Percentiles rank a stretch among this genome's conserved stretches.
phyloP scores from a whole-genome alignment of 2,888 invertebrate genomes.

The Xanthorhoe spadicearia region DNA sequence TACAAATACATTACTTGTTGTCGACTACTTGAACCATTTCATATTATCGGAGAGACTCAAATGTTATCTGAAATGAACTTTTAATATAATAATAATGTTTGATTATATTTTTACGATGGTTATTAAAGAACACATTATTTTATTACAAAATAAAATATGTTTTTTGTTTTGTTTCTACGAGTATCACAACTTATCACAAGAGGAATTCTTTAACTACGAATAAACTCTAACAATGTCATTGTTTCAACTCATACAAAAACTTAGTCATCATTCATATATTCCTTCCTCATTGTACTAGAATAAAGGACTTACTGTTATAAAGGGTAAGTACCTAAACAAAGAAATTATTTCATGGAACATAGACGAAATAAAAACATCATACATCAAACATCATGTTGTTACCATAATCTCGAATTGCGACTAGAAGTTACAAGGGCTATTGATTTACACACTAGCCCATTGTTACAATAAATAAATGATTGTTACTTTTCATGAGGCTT shows the following conservation, averaged over 20 bases:
- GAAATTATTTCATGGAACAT: constrained; percentile 5
- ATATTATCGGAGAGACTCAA: constrained; percentile 33
- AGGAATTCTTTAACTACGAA: too few relatives aligned
- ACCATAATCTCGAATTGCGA: background rate
- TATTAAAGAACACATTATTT: background rate
- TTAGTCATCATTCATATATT: background rate
- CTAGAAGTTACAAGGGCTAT: background rate
- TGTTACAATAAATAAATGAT: background rate
- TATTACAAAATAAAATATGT: background rate
- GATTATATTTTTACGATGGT: too few relatives aligned
- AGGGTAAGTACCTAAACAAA: constrained; percentile 1
- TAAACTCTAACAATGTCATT: too few relatives aligned
- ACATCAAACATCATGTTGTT: too few relatives aligned
- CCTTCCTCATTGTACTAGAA: background rate
- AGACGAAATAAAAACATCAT: constrained; percentile 3
- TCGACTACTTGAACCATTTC: constrained; percentile 30
- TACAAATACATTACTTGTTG: constrained; percentile 4
- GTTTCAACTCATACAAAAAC: background rate
- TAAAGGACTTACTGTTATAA: background rate
- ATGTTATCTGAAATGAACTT: constrained; percentile 37
- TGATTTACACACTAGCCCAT: background rate
- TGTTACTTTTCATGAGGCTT: too few relatives aligned
- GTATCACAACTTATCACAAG: too few relatives aligned
- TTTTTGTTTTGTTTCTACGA: background rate
- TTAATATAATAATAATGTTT: constrained; percentile 11